A percentile compares a stretch with the other conserved stretches of the same genome.
Evolutionary conservation across 2,113 vertebrate species (phyloP).

Genomic region (Hoplias malabaricus): DNA sequence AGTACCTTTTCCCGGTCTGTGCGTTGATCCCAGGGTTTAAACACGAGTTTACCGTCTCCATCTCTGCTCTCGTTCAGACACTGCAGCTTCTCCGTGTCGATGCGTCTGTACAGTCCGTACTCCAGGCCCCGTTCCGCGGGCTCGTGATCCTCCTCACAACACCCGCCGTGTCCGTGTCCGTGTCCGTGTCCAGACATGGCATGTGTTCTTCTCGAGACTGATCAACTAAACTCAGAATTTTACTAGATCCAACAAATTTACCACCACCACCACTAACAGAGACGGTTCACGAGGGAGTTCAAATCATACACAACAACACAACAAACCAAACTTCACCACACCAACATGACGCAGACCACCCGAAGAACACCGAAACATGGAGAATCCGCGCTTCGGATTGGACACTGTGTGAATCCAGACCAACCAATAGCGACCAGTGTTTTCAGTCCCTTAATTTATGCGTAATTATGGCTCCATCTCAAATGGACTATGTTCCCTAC

Average conservation of each 20-base stretch:
- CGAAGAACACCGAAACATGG: conserved; percentile 1
- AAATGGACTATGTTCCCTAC: not conserved
- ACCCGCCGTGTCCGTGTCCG: conserved; percentile 65
- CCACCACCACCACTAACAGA: not conserved
- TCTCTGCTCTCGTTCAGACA: conserved; percentile 93
- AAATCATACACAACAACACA: not conserved
- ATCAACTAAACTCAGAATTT: not conserved
- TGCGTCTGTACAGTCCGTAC: conserved; percentile 85
- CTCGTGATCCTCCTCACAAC: conserved; percentile 80
- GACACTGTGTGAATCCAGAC: not conserved
- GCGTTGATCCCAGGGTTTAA: conserved; percentile 92
- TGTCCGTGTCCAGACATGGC: conserved; percentile 73
- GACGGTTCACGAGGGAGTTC: not conserved
- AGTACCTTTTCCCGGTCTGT: conserved; percentile 81
- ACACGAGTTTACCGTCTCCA: conserved; percentile 88
- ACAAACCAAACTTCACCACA: not conserved
- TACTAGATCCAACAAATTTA: not conserved
- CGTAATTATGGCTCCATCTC: not conserved
- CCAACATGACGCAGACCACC: not conserved
- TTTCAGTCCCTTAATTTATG: conserved; percentile 27
- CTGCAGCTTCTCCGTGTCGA: conserved; percentile 89
- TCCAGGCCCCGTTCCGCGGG: conserved; percentile 85
- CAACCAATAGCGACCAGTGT: conserved; percentile 27
- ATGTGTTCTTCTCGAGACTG: not conserved
- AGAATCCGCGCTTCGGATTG: conserved; percentile 1